phyloP scores from a whole-genome alignment of 64 coral and sea anemone species.

The Stichodactyla helianthus region DNA sequence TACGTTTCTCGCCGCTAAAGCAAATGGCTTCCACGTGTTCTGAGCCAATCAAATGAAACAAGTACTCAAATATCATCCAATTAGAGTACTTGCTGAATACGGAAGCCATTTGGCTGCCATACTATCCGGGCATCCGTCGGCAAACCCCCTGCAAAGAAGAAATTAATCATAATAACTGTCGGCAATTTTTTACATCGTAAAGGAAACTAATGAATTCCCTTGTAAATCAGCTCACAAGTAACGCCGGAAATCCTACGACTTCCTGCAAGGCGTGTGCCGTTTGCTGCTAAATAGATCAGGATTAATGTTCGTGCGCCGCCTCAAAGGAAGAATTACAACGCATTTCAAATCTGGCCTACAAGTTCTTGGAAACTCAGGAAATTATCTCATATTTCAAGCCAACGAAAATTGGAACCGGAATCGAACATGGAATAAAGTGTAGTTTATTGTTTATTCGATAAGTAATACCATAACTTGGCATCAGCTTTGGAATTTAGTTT shows the following conservation, averaged over 20 bases:
- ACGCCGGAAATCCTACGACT: neutral
- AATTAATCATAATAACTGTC: slow-evolving; percentile 4
- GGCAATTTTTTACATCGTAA: neutral
- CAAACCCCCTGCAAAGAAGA: neutral
- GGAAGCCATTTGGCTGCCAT: neutral
- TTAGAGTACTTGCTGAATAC: neutral
- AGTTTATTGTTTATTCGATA: too few relatives aligned
- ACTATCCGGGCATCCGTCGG: neutral
- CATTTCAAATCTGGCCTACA: neutral
- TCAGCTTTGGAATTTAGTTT: too few relatives aligned
- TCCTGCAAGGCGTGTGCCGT: slow-evolving; percentile 1
- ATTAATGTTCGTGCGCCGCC: neutral
- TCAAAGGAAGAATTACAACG: neutral
- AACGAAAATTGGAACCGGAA: neutral
- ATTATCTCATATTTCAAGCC: neutral
- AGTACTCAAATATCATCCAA: neutral
- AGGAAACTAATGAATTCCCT: neutral
- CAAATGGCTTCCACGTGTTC: too few relatives aligned
- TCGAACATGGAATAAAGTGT: too few relatives aligned
- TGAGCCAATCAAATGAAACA: too few relatives aligned
- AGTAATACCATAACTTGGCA: too few relatives aligned
- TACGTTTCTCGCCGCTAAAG: too few relatives aligned
- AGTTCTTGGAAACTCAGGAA: neutral
- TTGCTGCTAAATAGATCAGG: neutral
- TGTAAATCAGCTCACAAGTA: neutral